Evolutionary conservation across 2,113 vertebrate species (phyloP).

Genomic region (Malurus melanocephalus): DNA sequence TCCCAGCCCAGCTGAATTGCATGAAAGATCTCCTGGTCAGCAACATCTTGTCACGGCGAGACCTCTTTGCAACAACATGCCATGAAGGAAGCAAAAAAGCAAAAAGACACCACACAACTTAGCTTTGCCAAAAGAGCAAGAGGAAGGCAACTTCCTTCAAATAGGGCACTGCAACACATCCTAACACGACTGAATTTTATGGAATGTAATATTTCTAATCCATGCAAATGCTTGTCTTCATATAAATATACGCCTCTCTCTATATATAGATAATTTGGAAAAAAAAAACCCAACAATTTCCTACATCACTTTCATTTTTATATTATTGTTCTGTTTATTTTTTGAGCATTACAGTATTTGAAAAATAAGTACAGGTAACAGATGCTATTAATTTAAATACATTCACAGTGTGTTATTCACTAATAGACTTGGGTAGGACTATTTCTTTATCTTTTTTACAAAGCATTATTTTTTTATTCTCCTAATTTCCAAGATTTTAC

Average conservation of each 20-base stretch:
- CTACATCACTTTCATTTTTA: constrained; percentile 42
- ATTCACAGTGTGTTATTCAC: constrained; percentile 63
- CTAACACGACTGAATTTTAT: constrained; percentile 38
- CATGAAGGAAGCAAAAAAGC: neutral
- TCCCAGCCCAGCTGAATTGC: neutral
- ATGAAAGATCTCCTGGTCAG: constrained; percentile 2
- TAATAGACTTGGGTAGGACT: constrained; percentile 66
- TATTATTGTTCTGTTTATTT: constrained; percentile 59
- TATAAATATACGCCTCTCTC: neutral
- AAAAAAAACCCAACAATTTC: too few species aligned
- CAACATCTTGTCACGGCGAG: neutral
- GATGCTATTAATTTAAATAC: constrained; percentile 74
- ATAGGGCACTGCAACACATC: neutral
- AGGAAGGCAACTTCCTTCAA: neutral
- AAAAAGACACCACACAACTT: neutral
- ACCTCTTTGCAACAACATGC: neutral
- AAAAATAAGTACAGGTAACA: constrained; percentile 71
- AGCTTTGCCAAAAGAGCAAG: constrained; percentile 1
- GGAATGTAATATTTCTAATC: constrained; percentile 6
- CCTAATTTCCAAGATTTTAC: constrained; percentile 67
- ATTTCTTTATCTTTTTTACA: constrained; percentile 71
- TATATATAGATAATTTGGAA: neutral
- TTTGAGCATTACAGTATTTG: constrained; percentile 69
- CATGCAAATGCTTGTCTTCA: neutral
- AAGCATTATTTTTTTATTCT: constrained; percentile 69